phyloP scores from a whole-genome alignment of 2,113 vertebrate species.

The Aleadryas rufinucha region DNA sequence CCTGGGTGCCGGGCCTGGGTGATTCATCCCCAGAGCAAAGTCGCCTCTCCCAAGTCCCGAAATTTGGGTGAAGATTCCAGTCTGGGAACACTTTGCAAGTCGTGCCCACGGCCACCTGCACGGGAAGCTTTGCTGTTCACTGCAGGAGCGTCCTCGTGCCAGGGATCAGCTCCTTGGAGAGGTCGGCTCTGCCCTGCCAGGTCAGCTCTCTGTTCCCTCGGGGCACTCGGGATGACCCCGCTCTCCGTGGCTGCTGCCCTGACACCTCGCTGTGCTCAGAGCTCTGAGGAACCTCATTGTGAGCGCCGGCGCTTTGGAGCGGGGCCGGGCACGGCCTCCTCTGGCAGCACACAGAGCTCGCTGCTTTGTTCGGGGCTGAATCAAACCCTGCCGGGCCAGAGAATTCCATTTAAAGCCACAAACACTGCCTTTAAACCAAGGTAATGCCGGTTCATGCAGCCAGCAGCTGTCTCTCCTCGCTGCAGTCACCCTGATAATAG shows the following conservation, averaged over 20 bases:
- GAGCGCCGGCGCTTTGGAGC: neutral
- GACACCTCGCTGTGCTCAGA: neutral
- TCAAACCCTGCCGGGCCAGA: neutral
- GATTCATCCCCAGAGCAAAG: neutral
- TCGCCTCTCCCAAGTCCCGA: accelerated
- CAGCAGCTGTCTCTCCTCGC: neutral
- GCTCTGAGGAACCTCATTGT: neutral
- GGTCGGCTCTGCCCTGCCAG: neutral
- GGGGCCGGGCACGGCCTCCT: neutral
- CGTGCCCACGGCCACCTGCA: accelerated
- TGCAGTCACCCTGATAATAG: slow-evolving; percentile 3
- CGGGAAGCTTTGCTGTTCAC: neutral
- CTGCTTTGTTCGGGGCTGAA: neutral
- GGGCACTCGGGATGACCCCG: neutral
- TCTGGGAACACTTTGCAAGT: neutral
- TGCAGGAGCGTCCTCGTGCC: accelerated
- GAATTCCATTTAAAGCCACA: slow-evolving; percentile 1
- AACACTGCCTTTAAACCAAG: slow-evolving; percentile 28
- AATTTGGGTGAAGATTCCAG: neutral
- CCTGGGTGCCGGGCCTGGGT: neutral
- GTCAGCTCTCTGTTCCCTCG: neutral
- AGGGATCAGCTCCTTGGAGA: neutral
- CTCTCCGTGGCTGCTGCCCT: neutral
- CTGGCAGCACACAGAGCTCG: neutral
- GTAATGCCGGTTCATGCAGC: neutral